Conservation (phyloP, 2,888 invertebrate species). For the Ichneumon xanthorius region DNA sequence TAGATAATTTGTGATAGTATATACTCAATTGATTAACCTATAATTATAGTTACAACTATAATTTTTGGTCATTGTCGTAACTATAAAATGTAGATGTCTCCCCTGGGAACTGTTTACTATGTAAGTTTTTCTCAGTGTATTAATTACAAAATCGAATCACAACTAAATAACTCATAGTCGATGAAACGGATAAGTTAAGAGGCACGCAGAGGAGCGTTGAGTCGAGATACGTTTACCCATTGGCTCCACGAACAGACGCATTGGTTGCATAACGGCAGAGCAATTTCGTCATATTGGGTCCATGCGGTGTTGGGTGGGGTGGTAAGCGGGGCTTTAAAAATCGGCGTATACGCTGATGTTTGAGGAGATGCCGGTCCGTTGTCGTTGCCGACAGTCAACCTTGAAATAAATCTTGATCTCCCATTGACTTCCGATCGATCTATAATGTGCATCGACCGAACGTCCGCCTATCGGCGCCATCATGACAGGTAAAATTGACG, state of each 20-base stretch:
- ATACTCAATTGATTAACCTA: no score
- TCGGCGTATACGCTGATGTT: neutral
- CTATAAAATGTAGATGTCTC: no score
- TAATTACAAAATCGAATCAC: neutral
- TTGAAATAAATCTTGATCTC: neutral
- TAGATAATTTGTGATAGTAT: no score
- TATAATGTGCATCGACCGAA: no score
- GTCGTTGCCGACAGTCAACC: neutral
- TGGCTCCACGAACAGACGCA: neutral
- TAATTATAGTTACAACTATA: no score
- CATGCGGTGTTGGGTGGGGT: neutral
- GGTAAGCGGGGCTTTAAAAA: no score
- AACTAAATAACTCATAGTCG: neutral
- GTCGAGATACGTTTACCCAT: neutral
- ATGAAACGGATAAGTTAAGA: neutral
- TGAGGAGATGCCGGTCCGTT: constrained; percentile 37
- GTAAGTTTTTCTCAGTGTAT: neutral
- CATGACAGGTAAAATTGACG: no score
- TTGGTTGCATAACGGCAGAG: neutral
- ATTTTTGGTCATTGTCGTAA: no score
- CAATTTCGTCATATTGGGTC: constrained; percentile 13
- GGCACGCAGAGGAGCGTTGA: neutral
- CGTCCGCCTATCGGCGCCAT: no score
- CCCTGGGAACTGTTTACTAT: no score
- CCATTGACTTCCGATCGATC: neutral